Evolutionary conservation across 1,140 invertebrate genomes (phyloP).

Genomic region (Maniola jurtina): DNA sequence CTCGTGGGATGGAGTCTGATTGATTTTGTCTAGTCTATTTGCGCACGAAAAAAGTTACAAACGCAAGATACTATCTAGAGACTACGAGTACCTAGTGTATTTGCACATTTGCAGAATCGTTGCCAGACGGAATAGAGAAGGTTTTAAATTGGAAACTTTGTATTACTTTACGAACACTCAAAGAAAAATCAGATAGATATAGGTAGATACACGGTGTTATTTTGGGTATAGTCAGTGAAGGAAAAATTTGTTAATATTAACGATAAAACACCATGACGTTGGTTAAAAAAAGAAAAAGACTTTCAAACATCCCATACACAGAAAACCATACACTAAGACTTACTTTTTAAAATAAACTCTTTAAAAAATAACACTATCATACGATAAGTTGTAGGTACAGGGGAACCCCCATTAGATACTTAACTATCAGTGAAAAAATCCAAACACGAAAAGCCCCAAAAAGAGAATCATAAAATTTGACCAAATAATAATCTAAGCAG

Average conservation of each 20-base stretch:
- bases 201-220: too few relatives aligned
- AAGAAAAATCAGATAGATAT: too few relatives aligned
- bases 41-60: slow-evolving; percentile 21
- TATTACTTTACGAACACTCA: background rate
- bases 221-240: too few relatives aligned
- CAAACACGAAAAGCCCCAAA: too few relatives aligned
- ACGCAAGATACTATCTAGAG: slow-evolving; percentile 11
- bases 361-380: background rate
- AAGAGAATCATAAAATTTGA: too few relatives aligned
- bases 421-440: background rate
- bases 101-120: background rate
- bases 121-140: slow-evolving; percentile 3
- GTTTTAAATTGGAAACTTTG: background rate
- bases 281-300: background rate
- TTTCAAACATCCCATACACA: too few relatives aligned
- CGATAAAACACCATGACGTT: too few relatives aligned
- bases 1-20: slow-evolving; percentile 57
- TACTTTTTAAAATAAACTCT: too few relatives aligned
- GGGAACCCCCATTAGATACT: too few relatives aligned
- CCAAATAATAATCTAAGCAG: slow-evolving; percentile 59
- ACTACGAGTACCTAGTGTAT: slow-evolving; percentile 6
- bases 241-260: too few relatives aligned
- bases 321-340: too few relatives aligned
- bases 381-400: too few relatives aligned
- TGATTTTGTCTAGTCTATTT: slow-evolving; percentile 59